A percentile compares a stretch with the other conserved stretches of the same genome.
These are phyloP conservation scores for Drosophila nigrodunni DNA, from an alignment of 1,140 invertebrate species.

Conservation along the genomic window DNA sequence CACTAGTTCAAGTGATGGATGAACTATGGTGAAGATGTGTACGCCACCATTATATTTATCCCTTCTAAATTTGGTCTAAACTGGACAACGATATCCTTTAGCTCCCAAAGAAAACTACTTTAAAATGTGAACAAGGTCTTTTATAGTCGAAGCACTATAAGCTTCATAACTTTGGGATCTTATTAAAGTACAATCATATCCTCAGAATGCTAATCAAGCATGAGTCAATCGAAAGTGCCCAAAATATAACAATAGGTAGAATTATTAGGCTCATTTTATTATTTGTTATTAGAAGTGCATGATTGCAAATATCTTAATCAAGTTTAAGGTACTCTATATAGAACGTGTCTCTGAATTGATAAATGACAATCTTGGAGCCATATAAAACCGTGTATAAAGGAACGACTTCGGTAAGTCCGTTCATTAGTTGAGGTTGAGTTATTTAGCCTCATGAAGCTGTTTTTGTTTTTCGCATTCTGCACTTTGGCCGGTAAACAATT, in stretches of 20 bases:
- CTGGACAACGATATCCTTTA: no score
- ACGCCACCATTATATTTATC: no score
- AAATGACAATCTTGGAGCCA: constrained; percentile 9
- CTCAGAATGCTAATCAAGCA: constrained; percentile 1
- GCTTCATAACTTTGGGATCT: not conserved
- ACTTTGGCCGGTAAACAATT: constrained; percentile 58
- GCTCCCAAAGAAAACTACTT: no score
- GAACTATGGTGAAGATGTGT: no score
- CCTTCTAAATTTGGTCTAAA: no score
- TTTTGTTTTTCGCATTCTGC: constrained; percentile 59
- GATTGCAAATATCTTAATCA: constrained; percentile 53
- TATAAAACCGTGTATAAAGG: constrained; percentile 51
- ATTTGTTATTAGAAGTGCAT: constrained; percentile 23
- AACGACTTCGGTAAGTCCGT: not conserved
- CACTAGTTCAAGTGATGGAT: no score
- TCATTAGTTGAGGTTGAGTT: constrained; percentile 54
- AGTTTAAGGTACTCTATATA: constrained; percentile 57
- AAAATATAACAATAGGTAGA: constrained; percentile 1
- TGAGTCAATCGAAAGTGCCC: no score
- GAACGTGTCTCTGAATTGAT: constrained; percentile 49
- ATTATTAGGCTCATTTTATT: not conserved
- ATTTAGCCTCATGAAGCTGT: constrained; percentile 60
- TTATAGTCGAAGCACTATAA: no score
- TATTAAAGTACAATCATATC: constrained; percentile 7
- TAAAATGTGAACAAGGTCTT: no score